Evolutionary conservation across 1,140 invertebrate genomes (phyloP), one percentile per base, ranked within the genome.

Genomic region (Brachystomella parvula): DNA sequence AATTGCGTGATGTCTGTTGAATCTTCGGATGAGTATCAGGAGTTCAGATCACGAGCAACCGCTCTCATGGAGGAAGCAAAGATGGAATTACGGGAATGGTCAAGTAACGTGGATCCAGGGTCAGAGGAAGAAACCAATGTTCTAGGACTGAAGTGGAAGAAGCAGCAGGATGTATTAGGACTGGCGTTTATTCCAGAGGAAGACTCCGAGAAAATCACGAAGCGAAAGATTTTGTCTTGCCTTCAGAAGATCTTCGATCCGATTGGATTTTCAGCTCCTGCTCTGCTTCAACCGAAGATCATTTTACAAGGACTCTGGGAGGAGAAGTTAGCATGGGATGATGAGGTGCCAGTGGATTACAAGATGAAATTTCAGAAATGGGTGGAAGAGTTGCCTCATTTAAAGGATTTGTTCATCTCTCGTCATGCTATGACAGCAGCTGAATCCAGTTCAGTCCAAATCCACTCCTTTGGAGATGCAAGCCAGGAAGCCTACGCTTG

Each of bases 61-160:
- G 60, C 35, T 47, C 53, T 75, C 0, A 70, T 76, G 70, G 26
- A 12, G 1, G n/a, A 65, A 2, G 75, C 69, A 9, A 62, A 64
- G 28, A 77, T 78, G 66, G 72, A 76, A n/a, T 28, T 78, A 6
- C 21, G 76, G 65, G 63, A 73, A 30, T 77, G 74, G 76, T 68
- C 76, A 47, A 56, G 64, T 35, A 63, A n/a, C 21, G 12, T 12
- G 30, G 3, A 24, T 29, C 9, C 26, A 3, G 9, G n/a, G 9
- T n/a, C n/a, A 12, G 9, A n/a, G 39, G 21, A 59, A 3, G 3
- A 2, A 31, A 31, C 29, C 3, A 30, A 21, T 30, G 57, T 59
- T 12, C 57, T 59, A 12, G 57, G 57, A 2, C 30, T 59, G 6
- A 28, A 29, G 12, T 59, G 57, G 57, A 29, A 59, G 9, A 59